Base-by-base conservation (phyloP, 1,140 invertebrate genomes). In the Heliconius eleuchia region DNA sequence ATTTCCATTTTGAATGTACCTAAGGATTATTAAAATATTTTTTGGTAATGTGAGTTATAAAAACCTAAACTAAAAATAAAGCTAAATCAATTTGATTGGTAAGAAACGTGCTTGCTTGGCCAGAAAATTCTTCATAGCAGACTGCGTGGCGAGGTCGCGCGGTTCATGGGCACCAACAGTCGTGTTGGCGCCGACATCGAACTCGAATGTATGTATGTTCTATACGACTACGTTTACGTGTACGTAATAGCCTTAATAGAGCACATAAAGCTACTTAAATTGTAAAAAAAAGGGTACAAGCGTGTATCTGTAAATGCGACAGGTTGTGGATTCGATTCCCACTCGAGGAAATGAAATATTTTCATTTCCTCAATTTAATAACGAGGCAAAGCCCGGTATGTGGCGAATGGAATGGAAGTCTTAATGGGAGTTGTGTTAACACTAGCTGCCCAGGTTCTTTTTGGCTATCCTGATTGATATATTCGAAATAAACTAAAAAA, bases 101-200 rank as follows among this genome's bases (percentile, higher is more conserved):
- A 72, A 72, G 71, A 70, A 55, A 76, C 42, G 71, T 76, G 76
- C 76, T 74, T 76, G 76, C 76, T 74, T 46, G 75, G 57, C 27
- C 74, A 57, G 74, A 74, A 73, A 73, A 78, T 57, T 77, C 71
- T 82, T 81, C 79, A 84, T 71, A 82, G 84, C 88, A 93, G 92
- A 94, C 92, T 86, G 92, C 91, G 88, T 91, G 92, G 91, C 92
- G 91, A 85, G 89, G 83, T 84, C 81, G 84, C 80, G 76, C 23
- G 75, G 82, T 83, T 82, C 79, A 82, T 82, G 83, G 77, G 77
- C 80, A 84, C 79, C 83, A 74, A 72, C 86, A 88, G 88, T 84
- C 86, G 83, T 78, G 78, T 81, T 78, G 89, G 89, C 87, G 89
- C 89, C 91, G 84, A 73, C 80, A 75, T 77, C 80, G 74, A 66